A percentile compares a stretch with the other conserved stretches of the same genome.
Evolutionary conservation across 1,140 invertebrate genomes (phyloP).

Genomic region (Megathymus violae): DNA sequence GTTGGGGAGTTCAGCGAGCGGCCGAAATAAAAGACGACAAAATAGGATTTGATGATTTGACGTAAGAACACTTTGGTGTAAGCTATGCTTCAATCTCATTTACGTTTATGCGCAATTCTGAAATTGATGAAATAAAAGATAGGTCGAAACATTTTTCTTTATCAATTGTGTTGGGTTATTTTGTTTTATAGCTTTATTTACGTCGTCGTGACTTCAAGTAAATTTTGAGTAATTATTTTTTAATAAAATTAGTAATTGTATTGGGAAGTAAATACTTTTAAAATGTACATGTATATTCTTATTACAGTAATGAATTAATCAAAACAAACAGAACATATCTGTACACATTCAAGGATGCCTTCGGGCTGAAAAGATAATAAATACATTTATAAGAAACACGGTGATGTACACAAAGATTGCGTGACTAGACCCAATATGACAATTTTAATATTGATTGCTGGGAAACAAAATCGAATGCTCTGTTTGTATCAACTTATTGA

Average conservation of each 20-base stretch:
- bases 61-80: conserved; percentile 38
- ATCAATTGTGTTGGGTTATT: conserved; percentile 1
- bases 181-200: neutral
- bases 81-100: conserved; percentile 35
- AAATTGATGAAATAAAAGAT: conserved; percentile 36
- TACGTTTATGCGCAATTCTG: conserved; percentile 39
- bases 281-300: too few relatives aligned
- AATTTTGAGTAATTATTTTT: too few relatives aligned
- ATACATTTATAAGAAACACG: too few relatives aligned
- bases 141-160: conserved; percentile 2
- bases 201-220: neutral
- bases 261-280: too few relatives aligned
- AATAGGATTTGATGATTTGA: conserved; percentile 47
- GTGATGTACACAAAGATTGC: neutral
- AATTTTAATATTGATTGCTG: conserved; percentile 9
- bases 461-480: conserved; percentile 6
- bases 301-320: too few relatives aligned
- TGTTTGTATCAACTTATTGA: conserved; percentile 1
- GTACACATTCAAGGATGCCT: too few relatives aligned
- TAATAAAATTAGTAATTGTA: too few relatives aligned
- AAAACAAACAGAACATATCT: too few relatives aligned
- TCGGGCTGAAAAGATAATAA: too few relatives aligned
- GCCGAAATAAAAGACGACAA: conserved; percentile 50
- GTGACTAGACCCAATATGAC: neutral
- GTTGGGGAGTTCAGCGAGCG: conserved; percentile 33